A percentile compares a stretch with the other conserved stretches of the same genome.
These are phyloP conservation scores for Zaprionus bogoriensis DNA, from an alignment of 2,888 invertebrate genomes.

Conservation along the genomic window DNA sequence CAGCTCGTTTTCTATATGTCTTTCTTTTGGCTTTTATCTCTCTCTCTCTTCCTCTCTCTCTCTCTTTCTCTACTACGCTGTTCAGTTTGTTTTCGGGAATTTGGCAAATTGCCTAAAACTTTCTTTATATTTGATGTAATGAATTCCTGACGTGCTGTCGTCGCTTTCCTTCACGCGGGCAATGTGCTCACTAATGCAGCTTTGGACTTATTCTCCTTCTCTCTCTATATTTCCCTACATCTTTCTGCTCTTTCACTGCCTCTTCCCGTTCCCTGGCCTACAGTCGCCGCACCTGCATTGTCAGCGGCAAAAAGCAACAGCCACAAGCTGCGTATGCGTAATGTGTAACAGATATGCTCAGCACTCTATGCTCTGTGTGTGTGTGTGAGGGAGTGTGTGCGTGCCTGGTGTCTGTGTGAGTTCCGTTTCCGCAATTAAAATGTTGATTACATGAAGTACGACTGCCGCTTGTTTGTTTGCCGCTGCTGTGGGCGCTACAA, in stretches of 20 bases:
- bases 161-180: constrained; percentile 26
- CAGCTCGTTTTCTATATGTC: constrained; percentile 1
- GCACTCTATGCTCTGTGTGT: background rate
- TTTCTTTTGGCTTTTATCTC: constrained; percentile 1
- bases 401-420: constrained; percentile 59
- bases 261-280: constrained; percentile 4
- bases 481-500: constrained; percentile 63
- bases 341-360: constrained; percentile 63
- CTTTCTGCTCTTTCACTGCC: background rate
- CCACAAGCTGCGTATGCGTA: constrained; percentile 67
- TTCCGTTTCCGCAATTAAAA: constrained; percentile 79
- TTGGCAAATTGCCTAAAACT: constrained; percentile 77
- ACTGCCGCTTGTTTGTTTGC: constrained; percentile 67
- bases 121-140: constrained; percentile 78
- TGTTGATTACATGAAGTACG: constrained; percentile 77
- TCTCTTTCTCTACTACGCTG: background rate
- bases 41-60: constrained; percentile 1
- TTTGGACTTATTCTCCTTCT: background rate
- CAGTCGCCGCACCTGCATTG: constrained; percentile 48
- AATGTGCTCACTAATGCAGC: constrained; percentile 54
- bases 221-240: background rate
- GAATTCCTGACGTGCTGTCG: constrained; percentile 68
- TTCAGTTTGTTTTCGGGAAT: constrained; percentile 29
- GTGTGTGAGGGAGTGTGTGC: constrained; percentile 5
- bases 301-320: constrained; percentile 32